These are phyloP conservation scores for Atethmia centrago DNA, from an alignment of 2,888 invertebrate species.

Conservation along the genomic window DNA sequence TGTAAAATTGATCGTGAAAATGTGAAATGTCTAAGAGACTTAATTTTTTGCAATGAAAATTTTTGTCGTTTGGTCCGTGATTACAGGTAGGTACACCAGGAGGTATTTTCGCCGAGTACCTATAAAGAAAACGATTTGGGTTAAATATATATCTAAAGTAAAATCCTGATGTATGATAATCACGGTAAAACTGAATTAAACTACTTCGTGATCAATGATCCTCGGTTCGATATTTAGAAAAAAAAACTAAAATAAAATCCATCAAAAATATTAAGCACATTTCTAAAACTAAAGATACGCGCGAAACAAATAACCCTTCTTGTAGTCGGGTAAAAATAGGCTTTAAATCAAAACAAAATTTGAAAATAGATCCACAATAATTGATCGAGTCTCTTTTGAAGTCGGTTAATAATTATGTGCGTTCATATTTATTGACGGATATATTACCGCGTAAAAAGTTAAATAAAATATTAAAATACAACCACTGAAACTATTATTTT, in stretches of 20 bases:
- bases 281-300: slow-evolving; percentile 12
- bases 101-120: neutral
- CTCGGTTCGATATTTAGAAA: neutral
- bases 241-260: slow-evolving; percentile 19
- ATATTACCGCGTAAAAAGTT: slow-evolving; percentile 11
- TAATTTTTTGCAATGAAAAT: slow-evolving; percentile 5
- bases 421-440: slow-evolving; percentile 11
- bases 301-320: no score
- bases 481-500: slow-evolving; percentile 10
- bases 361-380: slow-evolving; percentile 10
- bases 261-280: slow-evolving; percentile 16
- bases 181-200: slow-evolving; percentile 18
- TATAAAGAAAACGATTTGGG: slow-evolving; percentile 5
- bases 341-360: slow-evolving; percentile 7
- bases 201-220: slow-evolving; percentile 17
- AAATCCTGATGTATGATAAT: slow-evolving; percentile 9
- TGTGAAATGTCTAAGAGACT: slow-evolving; percentile 6
- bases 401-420: slow-evolving; percentile 2
- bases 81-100: slow-evolving; percentile 5
- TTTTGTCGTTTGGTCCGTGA: slow-evolving; percentile 8
- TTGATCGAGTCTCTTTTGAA: slow-evolving; percentile 10
- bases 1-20: slow-evolving; percentile 11
- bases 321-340: slow-evolving; percentile 1
- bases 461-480: slow-evolving; percentile 15
- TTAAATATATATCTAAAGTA: slow-evolving; percentile 9